Evolutionary conservation across 2,888 invertebrate genomes (phyloP), one percentile per base, ranked within the genome.

Genomic region (Lacanobia wlatinum): DNA sequence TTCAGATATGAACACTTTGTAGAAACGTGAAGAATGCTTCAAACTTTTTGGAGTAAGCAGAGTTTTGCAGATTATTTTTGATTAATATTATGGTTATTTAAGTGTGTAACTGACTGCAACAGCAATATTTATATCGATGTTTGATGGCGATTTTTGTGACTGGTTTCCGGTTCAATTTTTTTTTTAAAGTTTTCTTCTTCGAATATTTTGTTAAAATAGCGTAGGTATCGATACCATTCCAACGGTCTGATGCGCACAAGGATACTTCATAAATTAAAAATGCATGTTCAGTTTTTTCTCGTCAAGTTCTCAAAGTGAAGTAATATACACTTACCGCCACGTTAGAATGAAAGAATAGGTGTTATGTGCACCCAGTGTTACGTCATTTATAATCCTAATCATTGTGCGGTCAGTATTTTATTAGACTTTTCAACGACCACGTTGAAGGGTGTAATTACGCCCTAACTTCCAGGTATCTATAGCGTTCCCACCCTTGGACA

Each of bases 401-500:
- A 62, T 52, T 28, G 40, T 3, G 2, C 21, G 52, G 34, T 34
- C 67, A 81, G 38, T 70, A 74, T 74, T 80, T 81, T 64, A 74
- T 82, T 71, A 63, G 46, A 66, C 58, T 69, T 76, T 70, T 78
- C 71, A 84, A 83, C 76, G 76, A 79, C 53, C 70, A 76, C 78
- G 72, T 66, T 70, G 66, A 71, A 73, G 70, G 75, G 73, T 71
- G 66, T 76, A 80, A 85, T 84, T 84, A 79, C 59, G 61, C 71
- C 75, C 70, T 78, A 23, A 70, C 58, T 82, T 80, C 82, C 69
- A 78, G 73, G 76, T 85, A 82, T 82, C 72, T 82, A 83, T 86
- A 66, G 73, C 78, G 80, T 78, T 79, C 83, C 85, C 85, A 82
- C 89, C 87, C 85, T 84, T 80, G 73, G 82, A 80, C 84, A 84